Percentiles rank a stretch among this genome's conserved stretches.
Conservation (phyloP, 2,888 invertebrate genomes). For the Disparrhopalites patrizii region DNA sequence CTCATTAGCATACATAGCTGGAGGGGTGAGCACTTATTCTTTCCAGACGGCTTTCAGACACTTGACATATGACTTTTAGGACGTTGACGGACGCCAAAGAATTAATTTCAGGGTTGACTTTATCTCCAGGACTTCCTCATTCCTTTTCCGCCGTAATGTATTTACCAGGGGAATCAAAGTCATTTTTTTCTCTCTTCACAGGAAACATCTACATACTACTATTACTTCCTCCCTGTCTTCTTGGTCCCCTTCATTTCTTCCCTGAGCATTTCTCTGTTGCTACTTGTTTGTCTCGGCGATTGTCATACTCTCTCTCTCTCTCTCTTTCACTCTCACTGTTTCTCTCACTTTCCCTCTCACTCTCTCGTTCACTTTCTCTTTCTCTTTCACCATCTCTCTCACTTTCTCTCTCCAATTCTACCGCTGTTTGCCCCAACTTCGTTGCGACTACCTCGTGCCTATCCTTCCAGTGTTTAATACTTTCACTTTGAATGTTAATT, state of each 20-base stretch:
- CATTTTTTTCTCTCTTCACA: slow-evolving; percentile 13
- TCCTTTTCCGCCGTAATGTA: not conserved
- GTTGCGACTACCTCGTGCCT: no score
- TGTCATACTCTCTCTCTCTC: no score
- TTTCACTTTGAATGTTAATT: no score
- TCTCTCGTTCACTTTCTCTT: not conserved
- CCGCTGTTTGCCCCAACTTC: no score
- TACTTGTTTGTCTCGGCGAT: no score
- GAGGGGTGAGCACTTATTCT: not conserved
- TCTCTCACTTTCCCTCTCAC: not conserved
- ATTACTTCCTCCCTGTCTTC: not conserved
- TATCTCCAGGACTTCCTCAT: no score
- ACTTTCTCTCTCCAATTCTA: no score
- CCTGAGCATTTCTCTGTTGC: not conserved
- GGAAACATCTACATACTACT: not conserved
- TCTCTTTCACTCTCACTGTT: not conserved
- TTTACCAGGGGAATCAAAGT: slow-evolving; percentile 18
- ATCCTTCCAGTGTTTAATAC: no score
- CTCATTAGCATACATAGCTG: slow-evolving; percentile 24
- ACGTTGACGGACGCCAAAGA: slow-evolving; percentile 25
- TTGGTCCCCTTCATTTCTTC: not conserved
- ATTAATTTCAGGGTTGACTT: slow-evolving; percentile 26
- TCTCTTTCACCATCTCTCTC: not conserved
- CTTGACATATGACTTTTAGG: slow-evolving; percentile 26
- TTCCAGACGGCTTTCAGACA: slow-evolving; percentile 16